phyloP scores from a whole-genome alignment of 2,797 vertebrate species.

The Silurus lanzhouensis region DNA sequence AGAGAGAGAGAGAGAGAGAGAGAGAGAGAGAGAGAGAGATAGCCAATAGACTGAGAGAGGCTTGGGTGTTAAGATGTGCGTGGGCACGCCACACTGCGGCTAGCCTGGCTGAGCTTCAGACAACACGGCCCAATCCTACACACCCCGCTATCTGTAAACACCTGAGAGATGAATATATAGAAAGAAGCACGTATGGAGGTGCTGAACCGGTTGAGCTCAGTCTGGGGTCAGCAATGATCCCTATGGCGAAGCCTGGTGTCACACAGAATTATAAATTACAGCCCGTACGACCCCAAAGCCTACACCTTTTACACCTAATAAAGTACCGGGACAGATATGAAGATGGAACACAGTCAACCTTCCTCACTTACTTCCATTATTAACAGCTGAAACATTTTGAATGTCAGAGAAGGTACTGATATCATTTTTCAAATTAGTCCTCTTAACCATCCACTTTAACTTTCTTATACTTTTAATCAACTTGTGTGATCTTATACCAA shows the following conservation, averaged over 20 bases:
- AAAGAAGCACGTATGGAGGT: slow-evolving; percentile 6
- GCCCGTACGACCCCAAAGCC: not conserved
- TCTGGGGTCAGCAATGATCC: slow-evolving; percentile 22
- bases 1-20: not conserved
- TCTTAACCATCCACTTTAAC: not conserved
- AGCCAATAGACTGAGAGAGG: slow-evolving; percentile 28
- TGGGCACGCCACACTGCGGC: slow-evolving; percentile 79
- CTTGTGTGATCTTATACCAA: not conserved
- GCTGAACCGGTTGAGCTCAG: slow-evolving; percentile 9
- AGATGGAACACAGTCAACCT: slow-evolving; percentile 12
- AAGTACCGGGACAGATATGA: slow-evolving; percentile 5
- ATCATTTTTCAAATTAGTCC: not conserved
- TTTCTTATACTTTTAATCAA: not conserved
- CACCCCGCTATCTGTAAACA: slow-evolving; percentile 24
- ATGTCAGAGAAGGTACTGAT: not conserved
- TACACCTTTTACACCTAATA: slow-evolving; percentile 22
- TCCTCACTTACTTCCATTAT: not conserved
- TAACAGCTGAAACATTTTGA: slow-evolving; percentile 2
- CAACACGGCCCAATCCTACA: slow-evolving; percentile 50
- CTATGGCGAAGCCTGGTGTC: slow-evolving; percentile 25
- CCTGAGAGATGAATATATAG: slow-evolving; percentile 30
- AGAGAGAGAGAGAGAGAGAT: slow-evolving; percentile 26
- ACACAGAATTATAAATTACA: slow-evolving; percentile 30
- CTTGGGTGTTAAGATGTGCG: slow-evolving; percentile 77
- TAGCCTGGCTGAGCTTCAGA: slow-evolving; percentile 67